Evolutionary conservation across 2,113 vertebrate genomes (phyloP), one percentile per base, ranked within the genome.

Genomic region (Platysternon megacephalum): DNA sequence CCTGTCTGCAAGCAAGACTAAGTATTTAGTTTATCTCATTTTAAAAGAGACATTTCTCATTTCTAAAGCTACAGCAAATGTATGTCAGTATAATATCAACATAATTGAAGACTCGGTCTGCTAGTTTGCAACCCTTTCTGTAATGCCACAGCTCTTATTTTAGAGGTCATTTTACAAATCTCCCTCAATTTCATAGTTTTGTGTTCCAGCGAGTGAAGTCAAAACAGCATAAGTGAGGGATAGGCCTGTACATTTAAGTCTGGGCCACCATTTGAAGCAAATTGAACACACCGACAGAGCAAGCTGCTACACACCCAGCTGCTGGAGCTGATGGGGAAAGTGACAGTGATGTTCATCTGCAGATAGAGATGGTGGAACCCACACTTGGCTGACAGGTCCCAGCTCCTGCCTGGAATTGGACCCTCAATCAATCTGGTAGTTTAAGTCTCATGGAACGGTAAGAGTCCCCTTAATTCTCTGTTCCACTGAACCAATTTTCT

Each of bases 31-130:
- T 92, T 93, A 82, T 93, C 93, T 95, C 48, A 24, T 94, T 94
- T 93, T 88, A 79, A 82, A 94, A 86, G 84, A 88, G 68, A 35
- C 80, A 53, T 55, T 93, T 93, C 39, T 90, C 32, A 51, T 84
- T 91, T 85, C 91, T 88, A 22, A 90, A 91, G 85, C 86, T 93
- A 61, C 48, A 11, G 94, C 94, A 91, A 83, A 35, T 56, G 80
- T 87, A 74, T 96, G 89, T 82, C 82, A 55, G 87, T 95, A 92
- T 93, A 94, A 96, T 91, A 96, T 85, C 94, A 87, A 79, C 85
- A 22, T 94, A 95, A 95, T 93, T 96, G 96, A 94, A 81, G 90
- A 87, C 84, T 52, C 0, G 55, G 90, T 96, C 94, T 96, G 21
- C 79, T 87, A 46, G 84, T 89, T 94, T 48, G 95, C 72, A 86